A percentile compares a stretch with the other conserved stretches of the same genome.
These are phyloP conservation scores for Pteronura brasiliensis DNA, from an alignment of 2,113 vertebrate genomes.

Conservation along the genomic window DNA sequence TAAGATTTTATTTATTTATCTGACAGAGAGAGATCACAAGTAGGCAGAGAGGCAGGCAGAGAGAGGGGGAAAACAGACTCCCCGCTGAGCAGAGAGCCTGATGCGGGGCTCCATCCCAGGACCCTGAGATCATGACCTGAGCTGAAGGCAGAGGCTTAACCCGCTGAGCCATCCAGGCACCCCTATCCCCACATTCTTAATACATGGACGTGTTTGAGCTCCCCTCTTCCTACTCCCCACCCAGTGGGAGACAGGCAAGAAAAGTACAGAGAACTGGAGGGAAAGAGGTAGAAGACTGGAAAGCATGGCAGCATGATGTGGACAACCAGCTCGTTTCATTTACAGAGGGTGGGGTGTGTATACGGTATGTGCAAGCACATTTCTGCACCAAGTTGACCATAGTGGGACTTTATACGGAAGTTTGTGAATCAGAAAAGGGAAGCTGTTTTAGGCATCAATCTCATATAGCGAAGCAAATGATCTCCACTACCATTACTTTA, in stretches of 20 bases:
- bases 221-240: neutral
- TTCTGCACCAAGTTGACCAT: no score
- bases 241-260: neutral
- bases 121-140: no score
- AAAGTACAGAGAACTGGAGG: neutral
- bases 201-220: neutral
- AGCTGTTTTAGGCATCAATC: neutral
- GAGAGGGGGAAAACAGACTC: no score
- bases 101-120: no score
- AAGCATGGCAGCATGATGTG: neutral
- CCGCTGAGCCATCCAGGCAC: no score
- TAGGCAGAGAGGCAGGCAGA: no score
- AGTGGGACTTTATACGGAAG: neutral
- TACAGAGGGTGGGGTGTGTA: neutral
- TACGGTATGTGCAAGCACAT: rapidly evolving
- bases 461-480: neutral
- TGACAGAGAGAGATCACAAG: no score
- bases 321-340: neutral
- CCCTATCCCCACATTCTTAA: neutral
- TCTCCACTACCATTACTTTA: rapidly evolving
- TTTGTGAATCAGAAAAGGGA: neutral
- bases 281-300: neutral
- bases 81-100: no score
- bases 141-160: no score
- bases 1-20: no score